Evolutionary conservation across 2,113 vertebrate species (phyloP).

Genomic region (Indicator indicator): DNA sequence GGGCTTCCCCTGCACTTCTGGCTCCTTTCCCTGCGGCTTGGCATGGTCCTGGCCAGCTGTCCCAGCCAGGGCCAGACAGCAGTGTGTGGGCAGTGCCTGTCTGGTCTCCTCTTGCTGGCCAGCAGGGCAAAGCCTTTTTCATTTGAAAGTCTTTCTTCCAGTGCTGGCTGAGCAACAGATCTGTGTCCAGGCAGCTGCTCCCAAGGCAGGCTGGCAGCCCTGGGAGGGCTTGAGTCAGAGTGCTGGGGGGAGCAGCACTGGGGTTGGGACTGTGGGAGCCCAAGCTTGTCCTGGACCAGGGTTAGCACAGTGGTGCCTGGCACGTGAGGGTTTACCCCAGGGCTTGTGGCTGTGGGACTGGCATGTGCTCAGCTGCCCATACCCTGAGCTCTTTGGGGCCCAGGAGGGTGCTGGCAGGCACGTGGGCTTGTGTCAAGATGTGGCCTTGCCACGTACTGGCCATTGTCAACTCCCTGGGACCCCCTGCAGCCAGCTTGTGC

Average conservation of each 20-base stretch:
- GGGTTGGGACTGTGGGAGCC: background rate
- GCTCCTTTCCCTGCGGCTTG: background rate
- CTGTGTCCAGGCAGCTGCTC: fast-evolving
- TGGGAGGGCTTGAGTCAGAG: background rate
- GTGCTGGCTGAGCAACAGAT: background rate
- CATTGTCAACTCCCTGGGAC: background rate
- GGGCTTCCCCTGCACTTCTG: background rate
- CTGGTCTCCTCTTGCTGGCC: background rate
- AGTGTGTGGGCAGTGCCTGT: background rate
- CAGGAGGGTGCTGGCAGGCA: fast-evolving
- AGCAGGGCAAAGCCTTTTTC: background rate
- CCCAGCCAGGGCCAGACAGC: background rate
- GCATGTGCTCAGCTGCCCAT: fast-evolving
- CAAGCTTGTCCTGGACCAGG: background rate
- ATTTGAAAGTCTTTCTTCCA: background rate
- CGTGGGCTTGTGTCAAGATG: fast-evolving
- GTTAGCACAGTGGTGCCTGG: background rate
- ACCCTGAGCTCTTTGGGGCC: background rate
- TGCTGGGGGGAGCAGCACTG: fast-evolving
- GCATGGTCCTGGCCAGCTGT: fast-evolving
- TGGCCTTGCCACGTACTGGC: fast-evolving
- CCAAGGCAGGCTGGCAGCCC: background rate
- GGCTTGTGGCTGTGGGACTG: fast-evolving
- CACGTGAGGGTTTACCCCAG: fast-evolving
- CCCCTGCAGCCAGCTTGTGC: background rate